phyloP scores from a whole-genome alignment of 2,113 vertebrate genomes.

The Protobothrops mucrosquamatus region DNA sequence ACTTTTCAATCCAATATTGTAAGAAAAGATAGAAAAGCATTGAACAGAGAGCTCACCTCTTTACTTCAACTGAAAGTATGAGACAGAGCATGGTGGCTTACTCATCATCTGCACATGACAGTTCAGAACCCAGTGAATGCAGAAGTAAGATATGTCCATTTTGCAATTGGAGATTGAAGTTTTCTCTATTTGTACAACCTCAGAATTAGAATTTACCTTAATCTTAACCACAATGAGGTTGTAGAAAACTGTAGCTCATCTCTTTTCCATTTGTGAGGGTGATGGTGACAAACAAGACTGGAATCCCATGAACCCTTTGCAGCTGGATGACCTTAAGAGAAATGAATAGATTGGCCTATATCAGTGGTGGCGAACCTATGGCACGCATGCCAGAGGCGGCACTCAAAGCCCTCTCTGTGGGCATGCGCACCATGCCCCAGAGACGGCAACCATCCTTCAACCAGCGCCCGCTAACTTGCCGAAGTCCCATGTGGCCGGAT shows the following conservation, averaged over 20 bases:
- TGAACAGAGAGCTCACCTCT: not conserved
- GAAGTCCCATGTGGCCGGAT: no score
- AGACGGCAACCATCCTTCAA: no score
- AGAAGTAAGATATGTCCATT: not conserved
- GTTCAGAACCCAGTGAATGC: not conserved
- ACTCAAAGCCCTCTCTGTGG: no score
- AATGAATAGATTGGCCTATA: slow-evolving; percentile 19
- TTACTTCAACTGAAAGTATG: not conserved
- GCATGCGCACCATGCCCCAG: no score
- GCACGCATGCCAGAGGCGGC: no score
- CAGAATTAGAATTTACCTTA: not conserved
- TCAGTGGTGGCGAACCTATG: not conserved
- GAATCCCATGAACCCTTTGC: not conserved
- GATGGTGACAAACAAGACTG: not conserved
- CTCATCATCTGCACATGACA: not conserved
- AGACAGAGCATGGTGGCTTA: not conserved
- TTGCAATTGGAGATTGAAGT: not conserved
- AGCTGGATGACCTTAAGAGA: slow-evolving; percentile 13
- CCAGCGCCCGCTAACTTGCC: no score
- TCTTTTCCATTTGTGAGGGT: not conserved
- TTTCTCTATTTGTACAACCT: not conserved
- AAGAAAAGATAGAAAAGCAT: not conserved
- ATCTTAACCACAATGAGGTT: not conserved
- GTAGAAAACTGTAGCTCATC: not conserved
- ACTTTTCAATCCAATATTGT: not conserved